phyloP scores from a whole-genome alignment of 2,113 vertebrate species.

The Chamaea fasciata region DNA sequence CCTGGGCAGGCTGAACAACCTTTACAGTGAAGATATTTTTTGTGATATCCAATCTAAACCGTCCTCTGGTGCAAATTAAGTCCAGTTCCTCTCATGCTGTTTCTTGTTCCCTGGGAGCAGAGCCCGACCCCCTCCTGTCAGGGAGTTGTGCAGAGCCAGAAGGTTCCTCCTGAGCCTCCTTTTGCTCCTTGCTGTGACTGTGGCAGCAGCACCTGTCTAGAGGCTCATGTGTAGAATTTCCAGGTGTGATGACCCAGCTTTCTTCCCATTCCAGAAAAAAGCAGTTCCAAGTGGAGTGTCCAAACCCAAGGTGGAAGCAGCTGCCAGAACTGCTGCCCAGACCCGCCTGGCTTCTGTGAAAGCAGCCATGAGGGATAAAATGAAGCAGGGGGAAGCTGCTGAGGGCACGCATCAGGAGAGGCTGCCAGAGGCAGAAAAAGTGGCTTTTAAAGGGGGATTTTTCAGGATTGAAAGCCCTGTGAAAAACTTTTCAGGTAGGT shows the following conservation, averaged over 20 bases:
- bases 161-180: background rate
- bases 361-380: constrained; percentile 81
- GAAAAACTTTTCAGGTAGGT: constrained; percentile 78
- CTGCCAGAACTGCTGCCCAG: constrained; percentile 73
- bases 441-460: constrained; percentile 88
- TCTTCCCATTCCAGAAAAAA: constrained; percentile 76
- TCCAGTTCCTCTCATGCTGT: background rate
- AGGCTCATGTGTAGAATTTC: background rate
- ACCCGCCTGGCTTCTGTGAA: constrained; percentile 85
- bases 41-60: background rate
- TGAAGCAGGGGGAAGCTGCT: background rate
- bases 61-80: background rate
- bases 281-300: background rate
- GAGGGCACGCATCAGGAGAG: background rate
- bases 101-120: background rate
- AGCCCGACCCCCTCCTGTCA: background rate
- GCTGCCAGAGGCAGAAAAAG: constrained; percentile 48
- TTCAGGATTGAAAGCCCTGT: constrained; percentile 89
- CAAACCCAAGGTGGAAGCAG: constrained; percentile 62
- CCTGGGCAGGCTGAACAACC: background rate
- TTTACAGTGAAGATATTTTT: background rate
- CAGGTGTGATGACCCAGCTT: background rate
- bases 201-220: background rate
- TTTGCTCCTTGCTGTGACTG: background rate
- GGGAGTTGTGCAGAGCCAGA: background rate